Evolutionary conservation across 2,888 invertebrate genomes (phyloP).

Genomic region (Anarsia innoxiella): DNA sequence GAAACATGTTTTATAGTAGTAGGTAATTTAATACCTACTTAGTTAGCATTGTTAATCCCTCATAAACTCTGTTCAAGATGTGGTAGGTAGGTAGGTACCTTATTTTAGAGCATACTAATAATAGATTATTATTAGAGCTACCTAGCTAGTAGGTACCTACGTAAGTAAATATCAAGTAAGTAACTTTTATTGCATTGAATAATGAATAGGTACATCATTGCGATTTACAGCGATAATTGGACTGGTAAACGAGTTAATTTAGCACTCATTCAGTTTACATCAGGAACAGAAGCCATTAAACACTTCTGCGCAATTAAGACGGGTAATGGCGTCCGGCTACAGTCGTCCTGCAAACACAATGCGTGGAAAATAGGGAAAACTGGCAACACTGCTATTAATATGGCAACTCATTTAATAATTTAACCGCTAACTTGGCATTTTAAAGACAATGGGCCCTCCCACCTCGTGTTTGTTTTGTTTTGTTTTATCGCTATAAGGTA

Average conservation of each 20-base stretch:
- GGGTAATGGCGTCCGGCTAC: conserved; percentile 19
- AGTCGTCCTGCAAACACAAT: conserved; percentile 19
- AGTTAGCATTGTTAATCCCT: no score
- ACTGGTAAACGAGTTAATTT: conserved; percentile 13
- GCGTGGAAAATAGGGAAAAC: conserved; percentile 20
- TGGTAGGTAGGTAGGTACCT: no score
- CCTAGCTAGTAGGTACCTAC: no score
- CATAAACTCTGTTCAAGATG: no score
- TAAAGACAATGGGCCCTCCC: background rate
- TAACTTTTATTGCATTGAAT: no score
- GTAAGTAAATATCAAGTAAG: no score
- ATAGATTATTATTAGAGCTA: no score
- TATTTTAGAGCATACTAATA: no score
- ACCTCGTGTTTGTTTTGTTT: background rate
- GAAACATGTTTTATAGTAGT: no score
- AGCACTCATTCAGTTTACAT: conserved; percentile 26
- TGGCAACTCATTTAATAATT: conserved; percentile 22
- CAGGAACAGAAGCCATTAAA: conserved; percentile 32
- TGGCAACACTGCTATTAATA: conserved; percentile 21
- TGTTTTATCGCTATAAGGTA: no score
- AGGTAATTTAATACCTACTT: no score
- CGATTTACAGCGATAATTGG: conserved; percentile 5
- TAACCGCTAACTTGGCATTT: conserved; percentile 19
- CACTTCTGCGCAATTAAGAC: conserved; percentile 38
- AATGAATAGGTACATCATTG: no score